Evolutionary conservation across 1,140 invertebrate genomes (phyloP).

Genomic region (Panulirus ornatus): DNA sequence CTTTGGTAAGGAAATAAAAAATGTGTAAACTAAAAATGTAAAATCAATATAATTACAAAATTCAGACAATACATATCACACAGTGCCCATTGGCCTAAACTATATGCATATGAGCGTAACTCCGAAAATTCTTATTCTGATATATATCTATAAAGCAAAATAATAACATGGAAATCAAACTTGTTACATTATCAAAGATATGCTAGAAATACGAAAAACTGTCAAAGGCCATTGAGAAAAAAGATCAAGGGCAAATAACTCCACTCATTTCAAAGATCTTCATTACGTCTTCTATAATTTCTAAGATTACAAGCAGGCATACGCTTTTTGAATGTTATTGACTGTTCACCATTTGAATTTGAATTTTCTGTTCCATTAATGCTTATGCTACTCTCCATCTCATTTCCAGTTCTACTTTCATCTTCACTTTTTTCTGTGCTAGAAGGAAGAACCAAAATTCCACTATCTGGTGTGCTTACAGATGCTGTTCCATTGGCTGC

Average conservation of each 20-base stretch:
- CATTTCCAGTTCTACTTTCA: constrained; percentile 22
- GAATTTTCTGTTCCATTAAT: constrained; percentile 45
- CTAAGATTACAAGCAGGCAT: constrained; percentile 51
- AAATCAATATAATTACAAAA: constrained; percentile 29
- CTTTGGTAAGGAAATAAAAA: neutral
- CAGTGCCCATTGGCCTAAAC: constrained; percentile 37
- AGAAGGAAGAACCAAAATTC: constrained; percentile 28
- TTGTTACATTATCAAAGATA: constrained; percentile 22
- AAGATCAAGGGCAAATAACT: constrained; percentile 10
- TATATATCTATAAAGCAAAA: constrained; percentile 37
- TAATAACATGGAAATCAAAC: constrained; percentile 16
- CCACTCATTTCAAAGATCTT: constrained; percentile 51
- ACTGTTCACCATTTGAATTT: constrained; percentile 19
- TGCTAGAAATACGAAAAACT: constrained; percentile 8
- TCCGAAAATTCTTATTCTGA: neutral
- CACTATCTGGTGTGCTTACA: constrained; percentile 46
- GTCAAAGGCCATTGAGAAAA: constrained; percentile 6
- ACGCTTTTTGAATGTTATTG: constrained; percentile 52
- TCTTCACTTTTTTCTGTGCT: constrained; percentile 49
- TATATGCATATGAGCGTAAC: constrained; percentile 12
- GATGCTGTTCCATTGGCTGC: constrained; percentile 45
- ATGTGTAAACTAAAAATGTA: constrained; percentile 17
- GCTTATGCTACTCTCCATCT: constrained; percentile 20
- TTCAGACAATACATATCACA: constrained; percentile 39
- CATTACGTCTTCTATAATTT: constrained; percentile 58